Base-by-base conservation (phyloP, 2,797 vertebrate species). In the Sternarchorhynchus goeldii region DNA sequence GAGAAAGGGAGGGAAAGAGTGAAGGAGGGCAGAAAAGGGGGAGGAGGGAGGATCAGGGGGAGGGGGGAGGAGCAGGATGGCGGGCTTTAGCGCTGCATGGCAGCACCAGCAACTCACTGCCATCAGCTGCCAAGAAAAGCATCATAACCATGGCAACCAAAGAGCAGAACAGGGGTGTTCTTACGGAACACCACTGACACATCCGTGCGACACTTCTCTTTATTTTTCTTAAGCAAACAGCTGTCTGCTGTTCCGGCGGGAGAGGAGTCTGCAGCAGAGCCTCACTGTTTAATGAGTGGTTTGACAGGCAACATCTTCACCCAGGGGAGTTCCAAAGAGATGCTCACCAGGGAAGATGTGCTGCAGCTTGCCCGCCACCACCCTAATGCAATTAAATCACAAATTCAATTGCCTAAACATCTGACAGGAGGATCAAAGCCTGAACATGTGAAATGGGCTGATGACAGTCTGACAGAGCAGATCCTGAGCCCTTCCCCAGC, bases 341-440 rank as follows among this genome's bases (percentile, higher is more conserved):
- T 10, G 64, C 66, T 81, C 60, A 18, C 29, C 59, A 67, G 69
- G 65, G 65, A 72, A 60, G 45, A 75, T 32, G 76, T 85, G 65
- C 53, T 45, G 63, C 62, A 57, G 77, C 87, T 85, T 90, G 87
- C 90, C 90, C 86, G 88, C 90, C 90, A 88, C 90, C 88, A 90
- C 89, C 85, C 39, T 74, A 57, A 17, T 21, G 21, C 76, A 84
- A 83, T 81, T 84, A 50, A 86, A 86, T 83, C 81, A 82, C 77
- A 86, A 86, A 85, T 76, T 80, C 85, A 84, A 85, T 82, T 78
- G 81, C 67, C 81, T 69, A 76, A 83, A 83, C 77, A 83, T 83
- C 71, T 83, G 81, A 84, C 59, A 63, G 75, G 41, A 16, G 77
- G 41, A 75, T 81, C 71, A 81, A 82, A 79, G 73, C 57, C 32